Evolutionary conservation across 2,797 vertebrate species (phyloP).

Genomic region (Falco berigora): DNA sequence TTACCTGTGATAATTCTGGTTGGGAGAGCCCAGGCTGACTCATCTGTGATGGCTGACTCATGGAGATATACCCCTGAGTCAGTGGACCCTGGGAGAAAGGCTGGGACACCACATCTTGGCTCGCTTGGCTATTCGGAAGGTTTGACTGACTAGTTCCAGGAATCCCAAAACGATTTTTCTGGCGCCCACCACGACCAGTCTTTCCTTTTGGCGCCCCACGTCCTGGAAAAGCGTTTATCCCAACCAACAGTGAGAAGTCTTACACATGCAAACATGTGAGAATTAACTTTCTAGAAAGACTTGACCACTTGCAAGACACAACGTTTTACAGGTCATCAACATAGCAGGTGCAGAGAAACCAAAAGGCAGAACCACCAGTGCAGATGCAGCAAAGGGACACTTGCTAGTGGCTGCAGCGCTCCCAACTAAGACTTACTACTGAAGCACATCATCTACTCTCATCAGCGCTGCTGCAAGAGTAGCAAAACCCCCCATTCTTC

Average conservation of each 20-base stretch:
- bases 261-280: rapidly evolving
- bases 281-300: neutral
- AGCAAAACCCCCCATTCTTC: neutral
- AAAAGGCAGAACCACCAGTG: neutral
- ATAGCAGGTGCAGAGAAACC: neutral
- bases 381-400: neutral
- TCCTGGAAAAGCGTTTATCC: slow-evolving; percentile 67
- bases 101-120: slow-evolving; percentile 94
- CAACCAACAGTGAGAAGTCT: neutral
- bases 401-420: neutral
- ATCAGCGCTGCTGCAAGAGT: neutral
- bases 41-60: slow-evolving; percentile 99
- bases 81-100: slow-evolving; percentile 97
- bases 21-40: slow-evolving; percentile 98
- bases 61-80: slow-evolving; percentile 97
- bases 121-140: slow-evolving; percentile 88
- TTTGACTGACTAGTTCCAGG: slow-evolving; percentile 84
- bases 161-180: slow-evolving; percentile 86
- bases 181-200: slow-evolving; percentile 86
- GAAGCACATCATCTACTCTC: neutral
- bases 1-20: slow-evolving; percentile 95
- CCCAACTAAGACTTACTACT: neutral
- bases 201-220: slow-evolving; percentile 93
- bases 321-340: rapidly evolving
- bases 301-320: neutral